Evolutionary conservation across 2,797 vertebrate species (phyloP).

Genomic region (Clarias laeviceps): DNA sequence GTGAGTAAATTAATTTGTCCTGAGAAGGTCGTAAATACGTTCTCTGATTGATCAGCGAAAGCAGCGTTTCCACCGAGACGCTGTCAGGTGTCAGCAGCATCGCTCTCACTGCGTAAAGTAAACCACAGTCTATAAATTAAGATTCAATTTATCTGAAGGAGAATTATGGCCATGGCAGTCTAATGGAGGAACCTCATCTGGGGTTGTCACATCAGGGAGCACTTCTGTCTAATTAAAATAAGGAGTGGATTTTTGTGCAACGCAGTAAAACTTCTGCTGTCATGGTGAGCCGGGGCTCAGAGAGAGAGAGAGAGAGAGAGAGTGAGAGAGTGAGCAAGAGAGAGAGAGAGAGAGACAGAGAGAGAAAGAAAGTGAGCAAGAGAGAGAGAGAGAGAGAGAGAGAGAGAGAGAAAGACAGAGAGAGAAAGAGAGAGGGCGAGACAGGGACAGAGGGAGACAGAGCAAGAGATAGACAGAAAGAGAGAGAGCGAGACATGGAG

Average conservation of each 20-base stretch:
- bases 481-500: too few species aligned
- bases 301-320: conserved; percentile 10
- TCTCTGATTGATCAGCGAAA: conserved; percentile 29
- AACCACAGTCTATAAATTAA: conserved; percentile 57
- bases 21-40: conserved; percentile 14
- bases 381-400: too few species aligned
- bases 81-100: conserved; percentile 42
- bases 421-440: too few species aligned
- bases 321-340: not conserved
- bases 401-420: too few species aligned
- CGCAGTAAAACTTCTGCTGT: conserved; percentile 52
- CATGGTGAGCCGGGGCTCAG: conserved; percentile 32
- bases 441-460: too few species aligned
- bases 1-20: conserved; percentile 35
- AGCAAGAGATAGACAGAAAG: too few species aligned
- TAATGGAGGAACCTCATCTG: conserved; percentile 54
- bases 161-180: conserved; percentile 51
- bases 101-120: conserved; percentile 39
- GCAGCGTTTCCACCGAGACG: conserved; percentile 31
- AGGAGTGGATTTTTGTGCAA: conserved; percentile 40
- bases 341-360: not conserved
- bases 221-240: conserved; percentile 54
- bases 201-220: conserved; percentile 58
- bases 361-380: not conserved
- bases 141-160: conserved; percentile 51